phyloP scores from a whole-genome alignment of 2,797 vertebrate genomes.

The Alectoris magna region DNA sequence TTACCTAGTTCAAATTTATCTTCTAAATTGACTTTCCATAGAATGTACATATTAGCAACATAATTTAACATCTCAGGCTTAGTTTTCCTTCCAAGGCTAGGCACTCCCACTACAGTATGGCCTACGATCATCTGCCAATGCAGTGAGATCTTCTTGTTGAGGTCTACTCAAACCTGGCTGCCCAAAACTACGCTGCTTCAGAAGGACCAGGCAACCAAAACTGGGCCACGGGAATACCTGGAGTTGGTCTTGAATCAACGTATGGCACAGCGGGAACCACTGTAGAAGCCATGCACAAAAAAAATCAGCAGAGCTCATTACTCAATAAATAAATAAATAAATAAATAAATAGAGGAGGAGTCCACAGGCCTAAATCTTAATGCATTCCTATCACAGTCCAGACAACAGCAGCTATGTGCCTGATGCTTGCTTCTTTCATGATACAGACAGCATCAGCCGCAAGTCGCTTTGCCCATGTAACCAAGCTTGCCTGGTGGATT shows the following conservation, averaged over 20 bases:
- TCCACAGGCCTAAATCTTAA: background rate
- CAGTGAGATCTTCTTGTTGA: background rate
- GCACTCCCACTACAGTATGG: background rate
- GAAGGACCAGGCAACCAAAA: background rate
- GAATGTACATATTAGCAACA: fast-evolving
- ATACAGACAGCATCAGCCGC: background rate
- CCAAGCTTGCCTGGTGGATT: background rate
- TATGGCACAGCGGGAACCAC: background rate
- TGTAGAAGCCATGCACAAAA: background rate
- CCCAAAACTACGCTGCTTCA: too few species aligned
- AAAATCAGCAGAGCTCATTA: background rate
- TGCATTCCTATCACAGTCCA: background rate
- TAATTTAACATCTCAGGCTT: background rate
- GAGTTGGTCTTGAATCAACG: background rate
- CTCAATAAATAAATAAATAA: background rate
- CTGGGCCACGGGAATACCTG: background rate
- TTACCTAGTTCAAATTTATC: background rate
- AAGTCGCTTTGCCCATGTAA: background rate
- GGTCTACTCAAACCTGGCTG: background rate
- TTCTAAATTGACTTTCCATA: background rate
- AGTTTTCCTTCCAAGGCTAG: background rate
- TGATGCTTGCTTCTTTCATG: background rate
- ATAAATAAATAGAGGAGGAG: background rate
- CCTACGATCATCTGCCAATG: background rate
- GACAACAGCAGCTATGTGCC: background rate